Evolutionary conservation across 2,888 invertebrate genomes (phyloP).

Genomic region (Eremobia ochroleuca): DNA sequence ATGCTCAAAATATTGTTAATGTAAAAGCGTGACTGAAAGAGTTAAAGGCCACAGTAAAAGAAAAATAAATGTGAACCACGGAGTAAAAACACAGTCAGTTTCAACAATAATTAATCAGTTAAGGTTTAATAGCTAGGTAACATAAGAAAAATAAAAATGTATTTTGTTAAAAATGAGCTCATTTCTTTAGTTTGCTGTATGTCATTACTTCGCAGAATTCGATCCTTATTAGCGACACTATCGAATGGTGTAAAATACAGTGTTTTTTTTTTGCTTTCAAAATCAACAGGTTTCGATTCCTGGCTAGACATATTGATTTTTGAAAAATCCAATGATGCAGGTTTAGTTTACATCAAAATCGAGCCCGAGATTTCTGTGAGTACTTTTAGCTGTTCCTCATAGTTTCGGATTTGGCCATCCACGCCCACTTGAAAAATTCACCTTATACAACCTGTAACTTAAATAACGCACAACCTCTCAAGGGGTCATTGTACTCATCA

Average conservation of each 20-base stretch:
- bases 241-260: background rate
- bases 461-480: too few species aligned
- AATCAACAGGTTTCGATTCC: background rate
- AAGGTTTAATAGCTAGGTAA: too few species aligned
- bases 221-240: background rate
- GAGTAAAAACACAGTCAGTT: too few species aligned
- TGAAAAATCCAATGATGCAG: background rate
- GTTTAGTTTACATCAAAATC: background rate
- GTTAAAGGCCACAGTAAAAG: too few species aligned
- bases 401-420: background rate
- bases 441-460: too few species aligned
- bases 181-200: background rate
- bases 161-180: too few species aligned
- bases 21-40: too few species aligned
- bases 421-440: background rate
- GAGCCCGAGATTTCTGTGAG: background rate
- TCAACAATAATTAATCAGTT: too few species aligned
- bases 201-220: background rate
- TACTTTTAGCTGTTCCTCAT: background rate
- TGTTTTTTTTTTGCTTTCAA: background rate
- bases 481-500: too few species aligned
- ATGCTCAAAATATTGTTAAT: too few species aligned
- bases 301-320: background rate
- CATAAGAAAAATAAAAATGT: too few species aligned
- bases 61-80: too few species aligned